Evolutionary conservation across 2,113 vertebrate genomes (phyloP), one percentile per base, ranked within the genome.

Genomic region (Plectropomus leopardus): DNA sequence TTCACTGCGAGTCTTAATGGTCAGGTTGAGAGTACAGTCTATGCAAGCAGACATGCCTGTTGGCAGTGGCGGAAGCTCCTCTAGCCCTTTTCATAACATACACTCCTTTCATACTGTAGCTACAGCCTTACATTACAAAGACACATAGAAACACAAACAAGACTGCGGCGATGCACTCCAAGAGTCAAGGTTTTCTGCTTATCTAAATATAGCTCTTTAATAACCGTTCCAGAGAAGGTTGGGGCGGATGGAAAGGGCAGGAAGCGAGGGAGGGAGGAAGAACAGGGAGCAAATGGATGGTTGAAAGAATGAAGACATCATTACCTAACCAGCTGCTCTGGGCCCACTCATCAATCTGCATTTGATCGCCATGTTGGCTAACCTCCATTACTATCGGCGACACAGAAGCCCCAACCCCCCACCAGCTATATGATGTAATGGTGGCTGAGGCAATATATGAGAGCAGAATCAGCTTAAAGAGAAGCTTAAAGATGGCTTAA

Each of bases 161-260:
- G 4, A 48, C 16, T 5, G 57, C 19, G 15, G 28, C 23, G 28
- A 71, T 24, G 45, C 77, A 54, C 51, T 70, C n/a, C 0, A 24
- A 23, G 8, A 83, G 63, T 42, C 32, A 19, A 82, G 75, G 78
- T 76, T 80, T 81, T 73, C 76, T 73, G 26, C 57, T 80, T 48
- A 78, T 91, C 86, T 87, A 91, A 89, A 92, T 89, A 86, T 92
- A 90, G 87, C 82, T 45, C 57, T 70, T 40, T 85, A 87, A 88
- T 91, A 85, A 88, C 67, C 0, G 21, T 71, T 86, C 44, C 63
- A 67, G 78, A 88, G 51, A 68, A 63, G 78, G 85, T 32, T 79
- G 69, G 68, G 75, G 78, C 23, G 76, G 86, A 82, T 88, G 85
- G 64, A 78, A 66, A 83, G 73, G 68, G 75, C 68, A 80, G 77